Evolutionary conservation across 2,888 invertebrate genomes (phyloP), one percentile per base, ranked within the genome.

Genomic region (Nomada ruficornis): DNA sequence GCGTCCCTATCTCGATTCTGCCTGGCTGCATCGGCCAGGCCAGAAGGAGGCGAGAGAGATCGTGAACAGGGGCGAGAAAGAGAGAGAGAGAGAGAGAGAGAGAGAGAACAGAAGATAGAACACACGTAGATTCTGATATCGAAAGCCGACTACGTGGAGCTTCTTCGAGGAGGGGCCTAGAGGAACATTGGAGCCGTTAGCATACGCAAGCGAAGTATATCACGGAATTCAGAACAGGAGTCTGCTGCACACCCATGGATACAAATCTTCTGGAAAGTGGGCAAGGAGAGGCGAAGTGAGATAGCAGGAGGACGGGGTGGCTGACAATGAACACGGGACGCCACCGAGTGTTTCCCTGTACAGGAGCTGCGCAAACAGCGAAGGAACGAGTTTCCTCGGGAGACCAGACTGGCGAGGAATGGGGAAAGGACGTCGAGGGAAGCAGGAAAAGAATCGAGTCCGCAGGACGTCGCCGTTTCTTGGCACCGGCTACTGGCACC

Each of bases 381-480:
- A 47, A 18, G 67, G 65, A 69, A 81, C 81, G 80, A 71, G 77
- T 79, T 79, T 73, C 63, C 67, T 36, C 26, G 9, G 74, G 62
- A 73, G 69, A 72, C 52, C 60, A 80, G 80, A 77, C 68, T 47
- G 70, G 9, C n/a, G 20, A 4, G 47, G 7, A 2, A 9, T n/a
- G 11, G 1, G 29, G 9, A 9, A 10, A 26, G 36, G 64, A 26
- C 55, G 78, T 18, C 50, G 68, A 81, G 62, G 60, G 20, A 69
- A 65, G 78, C 74, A 76, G 74, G 81, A 82, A 86, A 90, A 83
- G 86, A 88, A 88, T 89, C 87, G 88, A 88, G 89, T 79, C 84
- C 85, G 85, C 82, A 72, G 87, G 85, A 86, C 83, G 87, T 86
- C 83, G 82, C 83, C 70, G 71, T 77, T 86, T 83, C 83, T 78